phyloP scores from a whole-genome alignment of 2,888 invertebrate species.

The Meloe dianella region DNA sequence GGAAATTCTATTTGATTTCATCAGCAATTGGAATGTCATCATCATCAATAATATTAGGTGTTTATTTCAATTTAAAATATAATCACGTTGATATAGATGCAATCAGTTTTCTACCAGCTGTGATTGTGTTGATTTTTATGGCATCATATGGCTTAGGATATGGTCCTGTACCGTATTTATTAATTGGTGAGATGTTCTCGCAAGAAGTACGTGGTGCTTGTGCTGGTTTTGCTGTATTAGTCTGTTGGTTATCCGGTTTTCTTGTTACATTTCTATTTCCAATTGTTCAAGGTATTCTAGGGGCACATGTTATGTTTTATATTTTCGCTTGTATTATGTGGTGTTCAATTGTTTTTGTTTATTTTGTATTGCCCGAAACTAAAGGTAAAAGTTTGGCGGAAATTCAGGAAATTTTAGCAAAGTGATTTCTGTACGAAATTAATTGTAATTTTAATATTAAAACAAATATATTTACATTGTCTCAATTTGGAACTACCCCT shows the following conservation, averaged over 20 bases:
- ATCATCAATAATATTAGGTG: conserved; percentile 47
- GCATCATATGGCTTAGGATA: conserved; percentile 64
- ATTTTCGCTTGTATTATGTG: conserved; percentile 73
- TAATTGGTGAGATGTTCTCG: conserved; percentile 82
- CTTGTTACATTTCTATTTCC: conserved; percentile 77
- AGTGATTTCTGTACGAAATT: background rate
- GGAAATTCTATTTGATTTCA: conserved; percentile 72
- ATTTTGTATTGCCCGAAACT: conserved; percentile 48
- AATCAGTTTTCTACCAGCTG: conserved; percentile 25
- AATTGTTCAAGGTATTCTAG: conserved; percentile 64
- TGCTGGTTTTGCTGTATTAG: conserved; percentile 77
- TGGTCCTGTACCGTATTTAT: conserved; percentile 89
- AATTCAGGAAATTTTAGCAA: conserved; percentile 21
- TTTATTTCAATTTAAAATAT: conserved; percentile 63
- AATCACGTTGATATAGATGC: conserved; percentile 15
- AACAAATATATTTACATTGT: background rate
- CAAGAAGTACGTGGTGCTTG: conserved; percentile 79
- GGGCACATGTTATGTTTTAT: conserved; percentile 74
- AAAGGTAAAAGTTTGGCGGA: conserved; percentile 30
- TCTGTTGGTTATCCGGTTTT: conserved; percentile 84
- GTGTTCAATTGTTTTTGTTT: conserved; percentile 68
- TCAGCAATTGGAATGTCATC: conserved; percentile 69
- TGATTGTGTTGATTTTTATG: conserved; percentile 24
- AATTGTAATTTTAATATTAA: background rate
- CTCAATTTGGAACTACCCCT: no score